Conservation (phyloP, 1,140 invertebrate species). For the Cotesia vestalis region DNA sequence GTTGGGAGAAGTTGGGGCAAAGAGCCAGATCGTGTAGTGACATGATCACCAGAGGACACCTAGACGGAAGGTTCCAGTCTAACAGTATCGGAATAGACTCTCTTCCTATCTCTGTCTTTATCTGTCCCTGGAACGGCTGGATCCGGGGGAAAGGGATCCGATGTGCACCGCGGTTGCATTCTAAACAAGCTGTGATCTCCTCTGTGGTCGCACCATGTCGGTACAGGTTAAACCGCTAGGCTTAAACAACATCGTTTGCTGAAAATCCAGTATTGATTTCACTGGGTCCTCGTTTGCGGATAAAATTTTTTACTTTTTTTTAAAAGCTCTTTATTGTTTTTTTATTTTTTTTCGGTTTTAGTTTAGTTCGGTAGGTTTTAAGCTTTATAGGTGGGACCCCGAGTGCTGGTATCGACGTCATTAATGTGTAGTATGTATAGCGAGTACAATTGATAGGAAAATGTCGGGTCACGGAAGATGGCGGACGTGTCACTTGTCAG, state of each 20-base stretch:
- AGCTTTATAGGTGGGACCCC: no score
- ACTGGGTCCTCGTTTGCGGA: neutral
- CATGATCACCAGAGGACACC: constrained; percentile 17
- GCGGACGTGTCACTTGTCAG: no score
- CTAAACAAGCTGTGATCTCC: constrained; percentile 46
- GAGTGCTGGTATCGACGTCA: no score
- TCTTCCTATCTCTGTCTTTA: no score
- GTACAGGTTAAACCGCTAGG: constrained; percentile 25
- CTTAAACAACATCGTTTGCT: constrained; percentile 23
- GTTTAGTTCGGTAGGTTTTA: neutral
- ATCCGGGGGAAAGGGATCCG: constrained; percentile 36
- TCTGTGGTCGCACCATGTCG: constrained; percentile 25
- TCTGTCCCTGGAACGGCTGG: neutral
- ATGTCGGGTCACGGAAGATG: no score
- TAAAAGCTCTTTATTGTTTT: neutral
- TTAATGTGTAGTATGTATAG: no score
- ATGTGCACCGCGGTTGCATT: constrained; percentile 48
- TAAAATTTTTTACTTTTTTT: neutral
- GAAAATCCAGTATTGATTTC: constrained; percentile 1
- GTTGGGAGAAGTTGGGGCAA: neutral
- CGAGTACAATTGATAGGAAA: no score
- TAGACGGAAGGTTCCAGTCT: no score
- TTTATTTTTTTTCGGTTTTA: neutral
- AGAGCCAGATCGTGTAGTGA: constrained; percentile 26
- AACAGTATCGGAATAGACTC: no score